Evolutionary conservation across 2,113 vertebrate species (phyloP), one percentile per base, ranked within the genome.

Genomic region (Sminthopsis crassicaudata): DNA sequence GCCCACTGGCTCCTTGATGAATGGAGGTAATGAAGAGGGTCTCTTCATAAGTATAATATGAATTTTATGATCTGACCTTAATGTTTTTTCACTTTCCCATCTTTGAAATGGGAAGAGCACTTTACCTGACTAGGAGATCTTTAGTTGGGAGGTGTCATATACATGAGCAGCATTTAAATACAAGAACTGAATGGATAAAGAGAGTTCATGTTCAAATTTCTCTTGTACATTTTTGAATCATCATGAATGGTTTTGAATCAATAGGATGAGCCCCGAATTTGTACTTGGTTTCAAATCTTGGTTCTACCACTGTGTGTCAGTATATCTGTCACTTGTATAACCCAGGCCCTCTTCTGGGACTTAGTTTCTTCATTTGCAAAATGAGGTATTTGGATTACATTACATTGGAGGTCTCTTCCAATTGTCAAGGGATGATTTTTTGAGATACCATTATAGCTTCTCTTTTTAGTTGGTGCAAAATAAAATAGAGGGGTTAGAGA

Each of bases 181-280:
- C 53, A 46, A 53, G 24, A n/a, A 76, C 14, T 76, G 36, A 76
- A 76, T 76, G 36, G 36, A n/a, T n/a, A 4, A 90, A 23, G 53
- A 90, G 30, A 52, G 27, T 22, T 42, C 8, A 46, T 36, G 54
- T 25, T 90, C 46, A 16, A 6, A 0, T 25, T 51, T 93, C 95
- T 94, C 89, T 48, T 84, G 67, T 84, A 42, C 19, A 84, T 84
- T 84, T 84, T 42, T 22, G n/a, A 89, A 89, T 50, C 52, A 95
- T 88, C 30, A 11, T 26, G 8, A 50, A 23, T 11, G 46, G 22
- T 26, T 53, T 67, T 36, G 67, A 93, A 30, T 90, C 67, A 84
- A 84, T 23, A n/a, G 67, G 7, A 8, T 42, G 67, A 42, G n/a
- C 19, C 6, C 67, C 19, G 22, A n/a, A 84, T 42, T 84, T 84